These are phyloP conservation scores for Archips xylosteana DNA, from an alignment of 2,888 invertebrate species.

Conservation along the genomic window DNA sequence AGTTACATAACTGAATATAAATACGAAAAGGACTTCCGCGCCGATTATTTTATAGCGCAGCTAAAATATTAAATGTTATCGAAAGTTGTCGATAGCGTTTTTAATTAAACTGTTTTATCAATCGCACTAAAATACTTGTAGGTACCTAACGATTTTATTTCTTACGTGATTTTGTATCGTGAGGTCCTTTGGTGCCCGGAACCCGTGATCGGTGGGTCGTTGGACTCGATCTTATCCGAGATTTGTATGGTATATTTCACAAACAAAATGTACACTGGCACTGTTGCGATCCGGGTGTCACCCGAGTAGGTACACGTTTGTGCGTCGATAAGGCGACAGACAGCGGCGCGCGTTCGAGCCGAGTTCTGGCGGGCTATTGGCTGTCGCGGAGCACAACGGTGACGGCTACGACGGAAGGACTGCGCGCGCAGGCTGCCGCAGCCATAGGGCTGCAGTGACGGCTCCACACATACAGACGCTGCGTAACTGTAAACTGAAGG, in stretches of 20 bases:
- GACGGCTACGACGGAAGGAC: slow-evolving; percentile 46
- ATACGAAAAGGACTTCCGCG: not conserved
- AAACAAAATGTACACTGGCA: slow-evolving; percentile 34
- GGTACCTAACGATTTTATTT: slow-evolving; percentile 28
- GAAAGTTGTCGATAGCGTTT: slow-evolving; percentile 12
- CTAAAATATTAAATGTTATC: slow-evolving; percentile 13
- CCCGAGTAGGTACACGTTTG: slow-evolving; percentile 60
- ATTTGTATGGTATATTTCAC: slow-evolving; percentile 19
- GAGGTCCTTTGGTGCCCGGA: not conserved
- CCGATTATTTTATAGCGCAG: not conserved
- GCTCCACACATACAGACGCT: slow-evolving; percentile 18
- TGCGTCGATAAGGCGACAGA: slow-evolving; percentile 68
- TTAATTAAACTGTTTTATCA: slow-evolving; percentile 15
- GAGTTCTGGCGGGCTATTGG: slow-evolving; percentile 69
- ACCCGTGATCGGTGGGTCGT: not conserved
- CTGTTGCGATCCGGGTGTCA: slow-evolving; percentile 42
- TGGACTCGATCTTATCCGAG: not conserved
- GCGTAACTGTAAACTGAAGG: not conserved
- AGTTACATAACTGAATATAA: slow-evolving; percentile 13
- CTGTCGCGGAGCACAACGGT: slow-evolving; percentile 44
- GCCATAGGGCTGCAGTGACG: slow-evolving; percentile 55
- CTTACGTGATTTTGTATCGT: slow-evolving; percentile 25
- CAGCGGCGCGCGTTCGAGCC: slow-evolving; percentile 67
- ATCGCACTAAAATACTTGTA: slow-evolving; percentile 1
- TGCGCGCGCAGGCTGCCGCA: slow-evolving; percentile 64